phyloP scores from a whole-genome alignment of 2,113 vertebrate genomes.

The Arenaria interpres region DNA sequence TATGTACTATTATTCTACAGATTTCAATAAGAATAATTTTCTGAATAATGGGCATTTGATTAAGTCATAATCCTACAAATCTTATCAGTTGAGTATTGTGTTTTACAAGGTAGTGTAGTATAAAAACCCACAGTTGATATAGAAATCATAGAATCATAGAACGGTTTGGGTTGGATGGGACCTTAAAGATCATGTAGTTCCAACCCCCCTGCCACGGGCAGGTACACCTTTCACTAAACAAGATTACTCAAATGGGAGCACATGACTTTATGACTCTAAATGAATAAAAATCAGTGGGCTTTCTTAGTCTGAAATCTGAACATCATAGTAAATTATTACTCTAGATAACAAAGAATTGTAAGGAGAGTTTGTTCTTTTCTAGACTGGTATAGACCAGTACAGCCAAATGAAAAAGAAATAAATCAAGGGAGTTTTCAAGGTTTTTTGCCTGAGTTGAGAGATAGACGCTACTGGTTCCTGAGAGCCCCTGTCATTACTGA shows the following conservation, averaged over 20 bases:
- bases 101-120: not conserved
- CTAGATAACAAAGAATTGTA: not conserved
- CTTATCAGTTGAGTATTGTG: not conserved
- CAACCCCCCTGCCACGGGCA: not conserved
- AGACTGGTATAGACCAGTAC: not conserved
- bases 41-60: not conserved
- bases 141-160: not conserved
- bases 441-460: not conserved
- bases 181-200: not conserved
- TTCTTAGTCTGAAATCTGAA: not conserved
- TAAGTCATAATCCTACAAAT: not conserved
- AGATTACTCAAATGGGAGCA: not conserved
- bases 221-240: not conserved
- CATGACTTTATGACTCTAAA: not conserved
- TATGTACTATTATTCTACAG: no score
- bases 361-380: not conserved
- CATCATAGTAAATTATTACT: not conserved
- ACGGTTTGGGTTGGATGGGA: not conserved
- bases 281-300: not conserved
- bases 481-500: fast-evolving
- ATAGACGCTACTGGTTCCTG: not conserved
- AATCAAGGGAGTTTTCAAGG: not conserved
- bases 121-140: not conserved
- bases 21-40: not conserved
- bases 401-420: not conserved